Percentiles rank a stretch among this genome's conserved stretches.
These are phyloP conservation scores for Emmelina monodactyla DNA, from an alignment of 2,888 invertebrate genomes.

Conservation along the genomic window DNA sequence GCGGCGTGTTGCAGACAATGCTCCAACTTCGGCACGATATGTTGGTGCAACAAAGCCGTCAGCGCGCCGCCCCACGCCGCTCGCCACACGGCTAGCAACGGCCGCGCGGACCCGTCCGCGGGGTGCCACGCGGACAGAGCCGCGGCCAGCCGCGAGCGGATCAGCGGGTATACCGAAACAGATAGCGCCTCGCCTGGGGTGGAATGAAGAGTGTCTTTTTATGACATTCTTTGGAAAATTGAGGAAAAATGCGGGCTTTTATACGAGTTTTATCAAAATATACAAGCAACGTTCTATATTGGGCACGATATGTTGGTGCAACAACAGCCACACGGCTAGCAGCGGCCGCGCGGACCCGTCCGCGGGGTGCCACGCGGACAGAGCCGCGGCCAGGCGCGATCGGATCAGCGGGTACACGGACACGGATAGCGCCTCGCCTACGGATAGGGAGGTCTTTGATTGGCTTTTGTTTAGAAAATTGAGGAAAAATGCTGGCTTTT, in stretches of 20 bases:
- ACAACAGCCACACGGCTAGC: constrained; percentile 92
- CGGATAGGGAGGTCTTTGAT: too few species aligned
- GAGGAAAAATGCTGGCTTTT: too few species aligned
- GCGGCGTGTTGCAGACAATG: constrained; percentile 65
- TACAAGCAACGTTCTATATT: too few species aligned
- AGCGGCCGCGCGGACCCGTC: constrained; percentile 93
- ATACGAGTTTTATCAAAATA: too few species aligned
- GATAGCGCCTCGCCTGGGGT: constrained; percentile 55
- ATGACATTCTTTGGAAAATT: too few species aligned
- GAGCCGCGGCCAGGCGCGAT: constrained; percentile 86
- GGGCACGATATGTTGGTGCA: constrained; percentile 88
- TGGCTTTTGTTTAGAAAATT: too few species aligned
- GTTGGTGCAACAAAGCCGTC: constrained; percentile 77
- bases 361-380: constrained; percentile 94
- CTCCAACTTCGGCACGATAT: constrained; percentile 90
- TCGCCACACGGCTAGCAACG: constrained; percentile 92
- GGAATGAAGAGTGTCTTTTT: too few species aligned
- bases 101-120: constrained; percentile 89
- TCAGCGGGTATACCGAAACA: constrained; percentile 81
- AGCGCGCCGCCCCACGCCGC: constrained; percentile 63
- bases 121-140: constrained; percentile 96
- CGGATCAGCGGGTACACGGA: constrained; percentile 89
- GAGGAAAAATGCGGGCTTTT: too few species aligned
- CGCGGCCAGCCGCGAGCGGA: constrained; percentile 88
- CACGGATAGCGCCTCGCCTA: constrained; percentile 56